phyloP scores from a whole-genome alignment of 2,888 invertebrate genomes.

The Agriopis aurantiaria region DNA sequence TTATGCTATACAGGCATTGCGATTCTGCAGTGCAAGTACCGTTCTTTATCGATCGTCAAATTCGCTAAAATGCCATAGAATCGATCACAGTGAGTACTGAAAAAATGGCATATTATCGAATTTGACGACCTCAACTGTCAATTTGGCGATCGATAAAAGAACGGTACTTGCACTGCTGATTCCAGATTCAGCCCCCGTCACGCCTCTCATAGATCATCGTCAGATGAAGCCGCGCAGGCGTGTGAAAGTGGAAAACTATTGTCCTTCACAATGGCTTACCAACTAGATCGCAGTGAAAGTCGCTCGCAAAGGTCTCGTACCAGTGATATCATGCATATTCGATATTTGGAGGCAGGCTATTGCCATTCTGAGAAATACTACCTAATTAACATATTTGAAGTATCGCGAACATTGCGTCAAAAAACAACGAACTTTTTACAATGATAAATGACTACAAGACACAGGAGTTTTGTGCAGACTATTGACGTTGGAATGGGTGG shows the following conservation, averaged over 20 bases:
- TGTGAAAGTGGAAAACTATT: conserved; percentile 75
- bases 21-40: too few relatives aligned
- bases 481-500: too few relatives aligned
- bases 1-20: background rate
- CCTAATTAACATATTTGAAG: conserved; percentile 18
- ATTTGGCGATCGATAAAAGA: too few relatives aligned
- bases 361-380: conserved; percentile 21
- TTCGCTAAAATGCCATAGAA: too few relatives aligned
- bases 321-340: conserved; percentile 44
- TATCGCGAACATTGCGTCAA: conserved; percentile 17
- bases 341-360: conserved; percentile 26
- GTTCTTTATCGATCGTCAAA: too few relatives aligned
- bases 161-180: too few relatives aligned
- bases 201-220: conserved; percentile 59
- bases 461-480: too few relatives aligned
- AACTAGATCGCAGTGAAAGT: conserved; percentile 79
- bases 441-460: background rate
- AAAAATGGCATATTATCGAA: too few relatives aligned
- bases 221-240: conserved; percentile 60
- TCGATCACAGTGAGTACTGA: too few relatives aligned
- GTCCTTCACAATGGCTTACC: conserved; percentile 72
- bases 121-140: too few relatives aligned
- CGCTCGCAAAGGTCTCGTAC: conserved; percentile 51
- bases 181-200: conserved; percentile 17
- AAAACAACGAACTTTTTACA: conserved; percentile 13